These are phyloP conservation scores for Pediacus dermestoides DNA, from an alignment of 2,888 invertebrate genomes.

Conservation along the genomic window DNA sequence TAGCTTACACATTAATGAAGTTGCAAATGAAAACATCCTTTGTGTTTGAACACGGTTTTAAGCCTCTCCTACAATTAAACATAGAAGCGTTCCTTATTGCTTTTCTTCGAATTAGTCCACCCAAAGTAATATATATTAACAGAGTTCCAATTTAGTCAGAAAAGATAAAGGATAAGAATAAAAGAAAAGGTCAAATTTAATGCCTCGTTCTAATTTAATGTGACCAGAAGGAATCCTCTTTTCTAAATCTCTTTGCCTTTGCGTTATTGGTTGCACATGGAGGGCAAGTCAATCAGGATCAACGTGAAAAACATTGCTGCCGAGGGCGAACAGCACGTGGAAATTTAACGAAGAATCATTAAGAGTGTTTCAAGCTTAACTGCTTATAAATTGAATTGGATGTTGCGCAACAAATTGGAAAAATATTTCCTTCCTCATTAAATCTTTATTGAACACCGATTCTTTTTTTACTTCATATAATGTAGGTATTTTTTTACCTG, in stretches of 20 bases:
- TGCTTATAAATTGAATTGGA: conserved; percentile 18
- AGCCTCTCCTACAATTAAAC: conserved; percentile 4
- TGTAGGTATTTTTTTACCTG: too few relatives aligned
- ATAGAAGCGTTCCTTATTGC: conserved; percentile 4
- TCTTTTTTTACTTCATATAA: too few relatives aligned
- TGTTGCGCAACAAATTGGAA: conserved; percentile 17
- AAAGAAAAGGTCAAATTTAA: conserved; percentile 26
- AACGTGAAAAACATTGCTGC: conserved; percentile 11
- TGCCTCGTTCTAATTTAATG: conserved; percentile 31
- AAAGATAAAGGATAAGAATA: conserved; percentile 12
- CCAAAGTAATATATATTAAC: conserved; percentile 6
- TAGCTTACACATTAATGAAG: too few relatives aligned
- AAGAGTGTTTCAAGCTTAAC: conserved; percentile 15
- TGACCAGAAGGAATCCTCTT: conserved; percentile 31
- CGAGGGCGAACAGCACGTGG: conserved; percentile 11
- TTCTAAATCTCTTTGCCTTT: conserved; percentile 25
- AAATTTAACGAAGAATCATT: conserved; percentile 18
- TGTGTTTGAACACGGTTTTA: too few relatives aligned
- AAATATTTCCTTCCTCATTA: conserved; percentile 16
- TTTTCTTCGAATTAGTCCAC: conserved; percentile 4
- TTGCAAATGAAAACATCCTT: too few relatives aligned
- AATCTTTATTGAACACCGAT: conserved; percentile 12
- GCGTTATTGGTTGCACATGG: conserved; percentile 26
- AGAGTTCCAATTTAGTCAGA: conserved; percentile 13
- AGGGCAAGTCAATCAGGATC: conserved; percentile 30